These are phyloP conservation scores for Beroe ovata DNA, from an alignment of 37 sponge, comb jelly and placozoan genomes.

Conservation along the genomic window DNA sequence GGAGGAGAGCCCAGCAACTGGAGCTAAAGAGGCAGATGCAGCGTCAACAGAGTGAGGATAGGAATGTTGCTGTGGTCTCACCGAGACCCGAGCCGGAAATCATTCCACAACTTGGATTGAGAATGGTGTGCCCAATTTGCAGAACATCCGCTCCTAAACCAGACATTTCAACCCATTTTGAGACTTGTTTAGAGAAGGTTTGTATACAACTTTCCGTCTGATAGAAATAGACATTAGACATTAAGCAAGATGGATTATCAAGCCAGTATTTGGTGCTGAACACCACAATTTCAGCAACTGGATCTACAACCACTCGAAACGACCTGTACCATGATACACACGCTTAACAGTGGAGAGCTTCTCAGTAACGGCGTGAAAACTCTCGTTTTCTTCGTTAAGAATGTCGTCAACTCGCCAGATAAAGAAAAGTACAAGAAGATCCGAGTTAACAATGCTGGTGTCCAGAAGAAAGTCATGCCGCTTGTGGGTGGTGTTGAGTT, in stretches of 20 bases:
- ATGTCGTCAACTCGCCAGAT: not conserved
- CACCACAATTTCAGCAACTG: slow-evolving; percentile 16
- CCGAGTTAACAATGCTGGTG: slow-evolving; percentile 28
- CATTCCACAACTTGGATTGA: slow-evolving; percentile 11
- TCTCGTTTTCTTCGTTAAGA: slow-evolving; percentile 14
- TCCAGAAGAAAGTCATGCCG: slow-evolving; percentile 60
- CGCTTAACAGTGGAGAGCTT: slow-evolving; percentile 13
- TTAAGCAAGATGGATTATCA: too few species aligned
- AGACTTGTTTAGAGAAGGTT: slow-evolving; percentile 52
- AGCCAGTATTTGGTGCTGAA: too few species aligned
- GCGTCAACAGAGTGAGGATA: slow-evolving; percentile 14
- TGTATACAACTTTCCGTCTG: too few species aligned
- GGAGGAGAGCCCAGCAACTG: not conserved
- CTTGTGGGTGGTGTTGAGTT: slow-evolving; percentile 58
- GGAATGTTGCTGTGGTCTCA: not conserved
- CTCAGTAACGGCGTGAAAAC: slow-evolving; percentile 18
- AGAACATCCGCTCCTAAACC: slow-evolving; percentile 13
- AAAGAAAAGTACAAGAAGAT: slow-evolving; percentile 51
- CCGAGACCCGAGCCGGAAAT: slow-evolving; percentile 9
- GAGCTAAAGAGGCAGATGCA: slow-evolving; percentile 39
- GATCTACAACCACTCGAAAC: slow-evolving; percentile 47
- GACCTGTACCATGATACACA: slow-evolving; percentile 63
- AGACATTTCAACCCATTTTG: slow-evolving; percentile 46
- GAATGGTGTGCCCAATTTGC: slow-evolving; percentile 54
- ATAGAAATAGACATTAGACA: too few species aligned